Percentiles rank a stretch among this genome's conserved stretches.
These are phyloP conservation scores for Misgurnus anguillicaudatus DNA, from an alignment of 2,113 vertebrate species.

Conservation along the genomic window DNA sequence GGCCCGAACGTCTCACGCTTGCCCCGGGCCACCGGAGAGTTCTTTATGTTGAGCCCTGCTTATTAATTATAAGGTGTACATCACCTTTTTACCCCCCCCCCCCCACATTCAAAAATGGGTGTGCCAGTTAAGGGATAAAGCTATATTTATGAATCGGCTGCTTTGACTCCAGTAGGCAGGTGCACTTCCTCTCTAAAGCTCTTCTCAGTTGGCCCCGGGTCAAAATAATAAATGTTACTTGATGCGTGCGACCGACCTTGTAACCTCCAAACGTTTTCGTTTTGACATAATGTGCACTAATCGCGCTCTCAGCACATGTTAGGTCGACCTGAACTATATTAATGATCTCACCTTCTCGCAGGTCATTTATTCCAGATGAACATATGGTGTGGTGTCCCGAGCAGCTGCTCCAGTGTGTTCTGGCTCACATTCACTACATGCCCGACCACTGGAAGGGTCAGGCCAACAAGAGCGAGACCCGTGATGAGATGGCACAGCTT, in stretches of 20 bases:
- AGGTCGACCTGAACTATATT: not conserved
- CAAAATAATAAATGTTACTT: not conserved
- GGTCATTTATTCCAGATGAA: constrained; percentile 97
- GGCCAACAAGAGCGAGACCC: constrained; percentile 93
- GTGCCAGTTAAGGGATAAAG: too few relatives aligned
- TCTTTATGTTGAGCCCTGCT: too few relatives aligned
- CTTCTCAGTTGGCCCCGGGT: constrained; percentile 8
- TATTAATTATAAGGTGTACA: too few relatives aligned
- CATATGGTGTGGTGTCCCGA: constrained; percentile 97
- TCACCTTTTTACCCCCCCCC: too few relatives aligned
- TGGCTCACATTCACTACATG: constrained; percentile 99
- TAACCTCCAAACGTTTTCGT: not conserved
- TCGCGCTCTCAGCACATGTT: constrained; percentile 16
- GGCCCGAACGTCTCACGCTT: too few relatives aligned
- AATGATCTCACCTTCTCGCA: constrained; percentile 55
- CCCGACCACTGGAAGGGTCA: constrained; percentile 99
- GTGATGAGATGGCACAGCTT: constrained; percentile 95
- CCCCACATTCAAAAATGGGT: too few relatives aligned
- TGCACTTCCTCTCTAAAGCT: not conserved
- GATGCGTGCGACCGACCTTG: not conserved
- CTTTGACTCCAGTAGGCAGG: too few relatives aligned
- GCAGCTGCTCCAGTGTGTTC: constrained; percentile 93
- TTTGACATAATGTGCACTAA: not conserved
- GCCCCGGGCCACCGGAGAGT: too few relatives aligned
- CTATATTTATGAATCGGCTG: too few relatives aligned